phyloP scores from a whole-genome alignment of 2,888 invertebrate species.

The Apoderus coryli region DNA sequence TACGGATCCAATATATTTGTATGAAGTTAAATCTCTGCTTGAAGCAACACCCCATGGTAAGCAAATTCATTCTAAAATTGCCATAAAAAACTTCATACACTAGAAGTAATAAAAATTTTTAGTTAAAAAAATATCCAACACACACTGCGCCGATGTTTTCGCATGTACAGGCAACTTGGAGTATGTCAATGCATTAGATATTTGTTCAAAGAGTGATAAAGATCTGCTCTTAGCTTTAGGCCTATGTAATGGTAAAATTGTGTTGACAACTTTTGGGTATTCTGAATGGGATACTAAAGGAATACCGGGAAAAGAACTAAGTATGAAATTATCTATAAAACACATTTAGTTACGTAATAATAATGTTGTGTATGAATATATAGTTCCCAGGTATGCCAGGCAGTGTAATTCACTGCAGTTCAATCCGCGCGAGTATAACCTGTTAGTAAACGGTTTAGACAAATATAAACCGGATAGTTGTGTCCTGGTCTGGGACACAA shows the following conservation, averaged over 20 bases:
- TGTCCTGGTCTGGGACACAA: constrained; percentile 80
- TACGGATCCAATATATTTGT: constrained; percentile 76
- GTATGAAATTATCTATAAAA: constrained; percentile 31
- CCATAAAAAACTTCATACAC: no score
- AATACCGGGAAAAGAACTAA: constrained; percentile 61
- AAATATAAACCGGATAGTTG: constrained; percentile 81
- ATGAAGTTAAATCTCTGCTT: constrained; percentile 54
- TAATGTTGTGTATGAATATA: no score
- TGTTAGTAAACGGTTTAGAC: constrained; percentile 78
- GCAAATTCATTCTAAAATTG: background rate
- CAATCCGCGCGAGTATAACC: constrained; percentile 69
- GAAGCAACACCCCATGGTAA: constrained; percentile 35
- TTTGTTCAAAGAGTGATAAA: constrained; percentile 61
- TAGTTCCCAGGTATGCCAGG: constrained; percentile 71
- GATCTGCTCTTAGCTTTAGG: constrained; percentile 79
- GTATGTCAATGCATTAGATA: constrained; percentile 75
- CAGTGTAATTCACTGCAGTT: constrained; percentile 79
- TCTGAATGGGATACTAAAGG: constrained; percentile 47
- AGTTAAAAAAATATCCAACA: constrained; percentile 57
- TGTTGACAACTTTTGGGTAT: constrained; percentile 57
- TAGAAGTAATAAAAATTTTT: no score
- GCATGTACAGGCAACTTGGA: constrained; percentile 61
- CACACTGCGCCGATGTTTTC: constrained; percentile 51
- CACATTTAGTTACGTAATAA: constrained; percentile 1
- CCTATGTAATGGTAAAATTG: constrained; percentile 76